Percentiles rank a stretch among this genome's conserved stretches.
phyloP scores from a whole-genome alignment of 2,797 vertebrate species.

The Cyclura pinguis region DNA sequence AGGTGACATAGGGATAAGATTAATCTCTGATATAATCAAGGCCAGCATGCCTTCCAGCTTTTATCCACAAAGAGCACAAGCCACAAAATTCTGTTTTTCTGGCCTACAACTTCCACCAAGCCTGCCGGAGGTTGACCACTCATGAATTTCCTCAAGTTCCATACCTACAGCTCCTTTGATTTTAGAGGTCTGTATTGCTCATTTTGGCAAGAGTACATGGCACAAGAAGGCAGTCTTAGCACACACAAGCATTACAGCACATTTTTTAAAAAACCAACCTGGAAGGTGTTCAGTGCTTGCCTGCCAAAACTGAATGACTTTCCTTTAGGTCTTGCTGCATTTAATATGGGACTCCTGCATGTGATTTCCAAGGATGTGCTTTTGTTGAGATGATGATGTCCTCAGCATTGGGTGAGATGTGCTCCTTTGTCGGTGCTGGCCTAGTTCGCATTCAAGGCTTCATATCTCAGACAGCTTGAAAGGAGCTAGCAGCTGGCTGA shows the following conservation, averaged over 20 bases:
- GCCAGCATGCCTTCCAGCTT: too few relatives aligned
- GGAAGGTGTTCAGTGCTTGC: accelerated
- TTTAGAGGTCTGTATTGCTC: neutral
- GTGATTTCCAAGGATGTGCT: neutral
- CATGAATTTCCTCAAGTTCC: neutral
- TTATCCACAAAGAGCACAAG: too few relatives aligned
- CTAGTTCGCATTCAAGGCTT: neutral
- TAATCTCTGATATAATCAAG: too few relatives aligned
- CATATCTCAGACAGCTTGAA: conserved; percentile 12
- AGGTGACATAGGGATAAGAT: too few relatives aligned
- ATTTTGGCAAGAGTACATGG: conserved; percentile 4
- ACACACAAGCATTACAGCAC: neutral
- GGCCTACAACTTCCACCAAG: too few relatives aligned
- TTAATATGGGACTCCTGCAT: neutral
- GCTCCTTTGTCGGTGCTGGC: neutral
- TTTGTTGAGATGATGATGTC: conserved; percentile 13
- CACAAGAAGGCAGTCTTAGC: neutral
- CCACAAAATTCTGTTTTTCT: neutral
- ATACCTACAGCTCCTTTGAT: neutral
- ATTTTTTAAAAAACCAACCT: neutral
- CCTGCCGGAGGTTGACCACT: neutral
- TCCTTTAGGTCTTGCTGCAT: conserved; percentile 1
- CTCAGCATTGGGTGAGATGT: neutral
- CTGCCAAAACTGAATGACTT: conserved; percentile 4
- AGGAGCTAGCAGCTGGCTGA: conserved; percentile 1